These are phyloP conservation scores for Sebastes fasciatus DNA, from an alignment of 2,113 vertebrate genomes.

Conservation along the genomic window DNA sequence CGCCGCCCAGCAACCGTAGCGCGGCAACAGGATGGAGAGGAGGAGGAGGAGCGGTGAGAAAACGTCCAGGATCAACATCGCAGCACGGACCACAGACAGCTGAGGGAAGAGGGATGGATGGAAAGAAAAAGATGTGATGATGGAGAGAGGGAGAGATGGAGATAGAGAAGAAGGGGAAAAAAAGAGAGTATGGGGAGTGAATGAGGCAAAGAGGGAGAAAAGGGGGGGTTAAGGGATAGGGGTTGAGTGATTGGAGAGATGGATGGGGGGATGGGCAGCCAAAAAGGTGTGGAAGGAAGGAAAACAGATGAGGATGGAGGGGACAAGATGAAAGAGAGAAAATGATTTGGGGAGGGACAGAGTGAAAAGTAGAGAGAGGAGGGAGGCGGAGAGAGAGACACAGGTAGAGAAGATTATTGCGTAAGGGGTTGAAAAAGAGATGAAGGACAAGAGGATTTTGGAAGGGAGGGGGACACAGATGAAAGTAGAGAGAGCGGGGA, in stretches of 20 bases:
- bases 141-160: not conserved
- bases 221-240: slow-evolving; percentile 1
- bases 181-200: not conserved
- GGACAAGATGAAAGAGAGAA: slow-evolving; percentile 20
- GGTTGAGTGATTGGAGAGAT: slow-evolving; percentile 11
- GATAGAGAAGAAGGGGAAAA: not conserved
- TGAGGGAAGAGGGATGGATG: slow-evolving; percentile 14
- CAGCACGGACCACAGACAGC: slow-evolving; percentile 54
- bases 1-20: slow-evolving; percentile 81
- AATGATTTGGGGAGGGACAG: slow-evolving; percentile 24
- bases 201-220: not conserved
- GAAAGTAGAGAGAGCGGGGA: slow-evolving; percentile 37
- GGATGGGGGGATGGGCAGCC: slow-evolving; percentile 12
- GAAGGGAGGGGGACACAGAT: slow-evolving; percentile 32
- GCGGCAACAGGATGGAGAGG: slow-evolving; percentile 84
- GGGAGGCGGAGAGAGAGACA: slow-evolving; percentile 6
- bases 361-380: slow-evolving; percentile 34
- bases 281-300: slow-evolving; percentile 26
- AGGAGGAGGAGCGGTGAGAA: slow-evolving; percentile 86
- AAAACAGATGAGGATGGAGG: slow-evolving; percentile 16
- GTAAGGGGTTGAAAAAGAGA: slow-evolving; percentile 17
- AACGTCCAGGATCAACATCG: slow-evolving; percentile 88
- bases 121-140: not conserved
- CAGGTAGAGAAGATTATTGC: slow-evolving; percentile 49
- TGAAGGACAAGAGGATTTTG: slow-evolving; percentile 59